phyloP scores from a whole-genome alignment of 2,888 invertebrate genomes.

The Psylliodes chrysocephalus region DNA sequence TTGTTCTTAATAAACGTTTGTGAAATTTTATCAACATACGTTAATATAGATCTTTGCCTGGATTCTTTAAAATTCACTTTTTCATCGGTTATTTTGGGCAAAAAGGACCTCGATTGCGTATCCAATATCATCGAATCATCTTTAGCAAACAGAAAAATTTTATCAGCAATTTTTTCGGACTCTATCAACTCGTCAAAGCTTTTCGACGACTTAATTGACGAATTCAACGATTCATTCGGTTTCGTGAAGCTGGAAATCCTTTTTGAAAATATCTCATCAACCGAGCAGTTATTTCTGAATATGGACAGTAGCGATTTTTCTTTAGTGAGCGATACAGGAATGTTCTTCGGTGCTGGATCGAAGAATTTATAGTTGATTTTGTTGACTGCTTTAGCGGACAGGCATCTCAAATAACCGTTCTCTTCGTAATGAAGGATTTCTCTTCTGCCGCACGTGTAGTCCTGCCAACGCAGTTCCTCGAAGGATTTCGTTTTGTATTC shows the following conservation, averaged over 20 bases:
- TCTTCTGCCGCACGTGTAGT: slow-evolving; percentile 39
- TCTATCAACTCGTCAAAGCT: slow-evolving; percentile 18
- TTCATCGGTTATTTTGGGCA: slow-evolving; percentile 27
- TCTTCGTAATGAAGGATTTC: slow-evolving; percentile 36
- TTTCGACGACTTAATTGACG: slow-evolving; percentile 12
- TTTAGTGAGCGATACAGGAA: slow-evolving; percentile 10
- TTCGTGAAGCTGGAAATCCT: background rate
- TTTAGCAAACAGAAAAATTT: background rate
- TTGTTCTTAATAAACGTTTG: slow-evolving; percentile 15
- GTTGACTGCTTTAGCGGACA: slow-evolving; percentile 24
- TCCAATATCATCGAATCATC: slow-evolving; percentile 3
- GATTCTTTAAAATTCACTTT: slow-evolving; percentile 14
- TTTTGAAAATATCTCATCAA: slow-evolving; percentile 1
- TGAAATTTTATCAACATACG: slow-evolving; percentile 30
- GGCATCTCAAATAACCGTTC: slow-evolving; percentile 31
- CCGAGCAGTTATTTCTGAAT: background rate
- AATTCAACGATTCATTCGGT: background rate
- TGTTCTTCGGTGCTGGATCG: slow-evolving; percentile 24
- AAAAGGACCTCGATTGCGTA: background rate
- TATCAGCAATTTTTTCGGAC: slow-evolving; percentile 2
- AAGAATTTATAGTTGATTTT: slow-evolving; percentile 25
- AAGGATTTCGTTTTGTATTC: slow-evolving; percentile 40
- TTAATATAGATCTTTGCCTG: slow-evolving; percentile 38
- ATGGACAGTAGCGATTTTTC: slow-evolving; percentile 6
- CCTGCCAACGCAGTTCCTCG: slow-evolving; percentile 45